Evolutionary conservation across 2,113 vertebrate genomes (phyloP).

Genomic region (Reinhardtius hippoglossoides): DNA sequence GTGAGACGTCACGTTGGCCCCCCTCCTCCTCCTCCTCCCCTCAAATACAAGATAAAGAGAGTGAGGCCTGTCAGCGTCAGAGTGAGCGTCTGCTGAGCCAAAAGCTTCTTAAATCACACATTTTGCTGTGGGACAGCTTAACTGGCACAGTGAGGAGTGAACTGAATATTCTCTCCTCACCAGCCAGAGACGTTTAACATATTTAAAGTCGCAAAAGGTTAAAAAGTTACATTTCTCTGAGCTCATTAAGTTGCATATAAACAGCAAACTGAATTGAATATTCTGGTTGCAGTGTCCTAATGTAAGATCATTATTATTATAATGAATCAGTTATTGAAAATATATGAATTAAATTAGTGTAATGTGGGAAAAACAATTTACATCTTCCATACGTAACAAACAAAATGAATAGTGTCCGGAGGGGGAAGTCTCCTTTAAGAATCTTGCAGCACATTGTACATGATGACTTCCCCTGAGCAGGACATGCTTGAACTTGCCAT

Average conservation of each 20-base stretch:
- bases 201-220: constrained; percentile 23
- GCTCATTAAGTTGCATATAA: background rate
- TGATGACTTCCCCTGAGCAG: constrained; percentile 45
- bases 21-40: background rate
- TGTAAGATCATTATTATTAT: background rate
- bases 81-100: constrained; percentile 25
- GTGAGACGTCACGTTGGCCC: background rate
- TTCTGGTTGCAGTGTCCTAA: background rate
- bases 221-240: constrained; percentile 5
- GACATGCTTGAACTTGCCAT: constrained; percentile 74
- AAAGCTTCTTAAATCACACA: constrained; percentile 52
- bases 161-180: constrained; percentile 21
- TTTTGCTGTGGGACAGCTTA: constrained; percentile 54
- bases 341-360: constrained; percentile 5
- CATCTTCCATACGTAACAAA: background rate
- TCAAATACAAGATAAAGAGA: constrained; percentile 19
- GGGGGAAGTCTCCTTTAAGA: background rate
- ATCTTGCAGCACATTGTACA: constrained; percentile 3
- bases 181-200: constrained; percentile 16
- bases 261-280: no score
- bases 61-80: constrained; percentile 24
- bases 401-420: constrained; percentile 10
- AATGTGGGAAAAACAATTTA: background rate
- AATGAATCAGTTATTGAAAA: no score
- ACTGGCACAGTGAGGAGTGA: constrained; percentile 14